These are phyloP conservation scores for Semaprochilodus insignis DNA, from an alignment of 2,797 vertebrate species.

Conservation along the genomic window DNA sequence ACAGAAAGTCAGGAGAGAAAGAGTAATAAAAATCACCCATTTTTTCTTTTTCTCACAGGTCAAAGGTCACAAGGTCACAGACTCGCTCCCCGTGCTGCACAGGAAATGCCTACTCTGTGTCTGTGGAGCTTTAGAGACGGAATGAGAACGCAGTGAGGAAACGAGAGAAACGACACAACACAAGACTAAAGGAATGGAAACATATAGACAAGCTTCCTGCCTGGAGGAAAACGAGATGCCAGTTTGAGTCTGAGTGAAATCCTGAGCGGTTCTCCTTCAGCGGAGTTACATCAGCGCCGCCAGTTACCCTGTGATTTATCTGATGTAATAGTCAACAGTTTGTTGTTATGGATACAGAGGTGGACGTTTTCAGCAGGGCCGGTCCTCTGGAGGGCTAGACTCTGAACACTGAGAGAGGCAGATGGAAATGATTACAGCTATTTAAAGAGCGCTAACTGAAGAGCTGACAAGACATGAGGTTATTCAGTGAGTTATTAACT, in stretches of 20 bases:
- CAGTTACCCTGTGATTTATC: constrained; percentile 36
- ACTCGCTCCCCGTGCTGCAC: constrained; percentile 38
- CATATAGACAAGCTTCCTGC: constrained; percentile 2
- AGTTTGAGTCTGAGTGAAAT: constrained; percentile 16
- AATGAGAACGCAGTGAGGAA: background rate
- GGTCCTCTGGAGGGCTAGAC: constrained; percentile 35
- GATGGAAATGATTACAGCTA: constrained; percentile 47
- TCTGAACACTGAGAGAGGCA: constrained; percentile 27
- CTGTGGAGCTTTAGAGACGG: background rate
- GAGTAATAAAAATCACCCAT: constrained; percentile 5
- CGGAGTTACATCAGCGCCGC: constrained; percentile 27
- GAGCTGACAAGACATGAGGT: constrained; percentile 33
- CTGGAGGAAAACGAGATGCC: constrained; percentile 27
- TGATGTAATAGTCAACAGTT: constrained; percentile 48
- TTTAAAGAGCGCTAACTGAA: constrained; percentile 29
- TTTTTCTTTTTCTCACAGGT: constrained; percentile 48
- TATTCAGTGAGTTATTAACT: background rate
- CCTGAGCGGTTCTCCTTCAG: constrained; percentile 13
- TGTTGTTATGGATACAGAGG: constrained; percentile 52
- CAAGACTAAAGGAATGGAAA: constrained; percentile 29
- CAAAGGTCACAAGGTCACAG: constrained; percentile 61
- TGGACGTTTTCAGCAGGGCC: constrained; percentile 28
- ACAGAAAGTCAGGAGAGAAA: background rate
- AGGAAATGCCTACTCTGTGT: constrained; percentile 47
- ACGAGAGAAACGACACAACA: background rate